phyloP scores from a whole-genome alignment of 2,113 vertebrate genomes.

The Melanerpes aurifrons region DNA sequence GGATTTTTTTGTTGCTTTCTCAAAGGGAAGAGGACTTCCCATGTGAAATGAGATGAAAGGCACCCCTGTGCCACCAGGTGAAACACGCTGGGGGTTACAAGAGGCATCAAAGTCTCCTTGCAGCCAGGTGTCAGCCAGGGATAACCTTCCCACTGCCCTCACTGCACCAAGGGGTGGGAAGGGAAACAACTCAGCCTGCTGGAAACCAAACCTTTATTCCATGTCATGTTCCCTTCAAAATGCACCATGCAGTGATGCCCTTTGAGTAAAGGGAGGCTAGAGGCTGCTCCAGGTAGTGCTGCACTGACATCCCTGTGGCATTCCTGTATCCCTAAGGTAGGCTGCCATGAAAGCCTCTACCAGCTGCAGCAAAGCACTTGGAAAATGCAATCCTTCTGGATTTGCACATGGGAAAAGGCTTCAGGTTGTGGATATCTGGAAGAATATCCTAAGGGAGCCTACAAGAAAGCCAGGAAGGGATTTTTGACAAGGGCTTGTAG shows the following conservation, averaged over 20 bases:
- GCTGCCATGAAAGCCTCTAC: too few species aligned
- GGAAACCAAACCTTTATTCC: background rate
- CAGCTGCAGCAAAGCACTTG: too few species aligned
- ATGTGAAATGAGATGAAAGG: background rate
- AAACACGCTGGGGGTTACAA: background rate
- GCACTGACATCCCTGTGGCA: too few species aligned
- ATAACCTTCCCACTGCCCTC: rapidly evolving
- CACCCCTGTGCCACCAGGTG: background rate
- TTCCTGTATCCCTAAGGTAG: too few species aligned
- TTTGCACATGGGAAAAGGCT: too few species aligned
- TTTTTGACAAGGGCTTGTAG: too few species aligned
- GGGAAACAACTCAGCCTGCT: background rate
- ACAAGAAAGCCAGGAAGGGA: too few species aligned
- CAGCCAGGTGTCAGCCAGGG: background rate
- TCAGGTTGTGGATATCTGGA: too few species aligned
- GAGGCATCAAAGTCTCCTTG: background rate
- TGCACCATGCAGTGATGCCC: rapidly evolving
- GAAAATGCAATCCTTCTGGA: too few species aligned
- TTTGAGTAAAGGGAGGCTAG: too few species aligned
- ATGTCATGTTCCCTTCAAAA: background rate
- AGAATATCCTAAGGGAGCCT: too few species aligned
- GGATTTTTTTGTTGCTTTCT: too few species aligned
- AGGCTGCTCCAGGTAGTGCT: background rate
- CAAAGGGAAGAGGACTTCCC: background rate
- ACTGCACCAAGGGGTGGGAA: background rate